Conservation (phyloP, 2,113 vertebrate genomes). For the Etheostoma spectabile region DNA sequence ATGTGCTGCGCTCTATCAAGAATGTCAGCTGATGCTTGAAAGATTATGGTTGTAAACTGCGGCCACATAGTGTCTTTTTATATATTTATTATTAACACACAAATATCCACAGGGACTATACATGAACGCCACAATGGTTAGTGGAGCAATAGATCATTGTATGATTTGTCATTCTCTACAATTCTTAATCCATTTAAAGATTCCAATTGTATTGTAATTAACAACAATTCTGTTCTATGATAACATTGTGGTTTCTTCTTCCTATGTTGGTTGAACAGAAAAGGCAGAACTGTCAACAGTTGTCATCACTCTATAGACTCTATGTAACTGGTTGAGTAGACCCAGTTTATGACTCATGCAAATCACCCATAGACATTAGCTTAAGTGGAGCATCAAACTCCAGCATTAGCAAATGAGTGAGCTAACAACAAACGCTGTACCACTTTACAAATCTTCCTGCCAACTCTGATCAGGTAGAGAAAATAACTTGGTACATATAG, state of each 20-base stretch:
- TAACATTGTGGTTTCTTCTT: background rate
- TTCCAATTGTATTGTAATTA: too few relatives aligned
- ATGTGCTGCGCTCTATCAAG: background rate
- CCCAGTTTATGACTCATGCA: slow-evolving; percentile 1
- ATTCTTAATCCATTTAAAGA: background rate
- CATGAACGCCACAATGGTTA: background rate
- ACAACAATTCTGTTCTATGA: too few relatives aligned
- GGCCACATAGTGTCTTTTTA: background rate
- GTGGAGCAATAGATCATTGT: background rate
- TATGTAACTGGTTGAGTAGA: background rate
- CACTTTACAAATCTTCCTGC: background rate
- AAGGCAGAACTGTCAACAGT: background rate
- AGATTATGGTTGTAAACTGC: background rate
- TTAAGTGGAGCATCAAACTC: background rate
- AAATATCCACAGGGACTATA: background rate
- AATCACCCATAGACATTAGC: slow-evolving; percentile 1
- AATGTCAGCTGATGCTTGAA: background rate
- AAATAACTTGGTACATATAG: background rate
- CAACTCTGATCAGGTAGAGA: background rate
- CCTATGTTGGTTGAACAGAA: background rate
- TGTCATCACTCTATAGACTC: background rate
- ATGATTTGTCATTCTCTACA: background rate
- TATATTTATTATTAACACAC: slow-evolving; percentile 34
- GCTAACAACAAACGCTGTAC: background rate
- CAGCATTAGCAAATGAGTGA: slow-evolving; percentile 10